These are phyloP conservation scores for Melanotaenia duboulayi DNA, from an alignment of 2,113 vertebrate genomes.

Conservation along the genomic window DNA sequence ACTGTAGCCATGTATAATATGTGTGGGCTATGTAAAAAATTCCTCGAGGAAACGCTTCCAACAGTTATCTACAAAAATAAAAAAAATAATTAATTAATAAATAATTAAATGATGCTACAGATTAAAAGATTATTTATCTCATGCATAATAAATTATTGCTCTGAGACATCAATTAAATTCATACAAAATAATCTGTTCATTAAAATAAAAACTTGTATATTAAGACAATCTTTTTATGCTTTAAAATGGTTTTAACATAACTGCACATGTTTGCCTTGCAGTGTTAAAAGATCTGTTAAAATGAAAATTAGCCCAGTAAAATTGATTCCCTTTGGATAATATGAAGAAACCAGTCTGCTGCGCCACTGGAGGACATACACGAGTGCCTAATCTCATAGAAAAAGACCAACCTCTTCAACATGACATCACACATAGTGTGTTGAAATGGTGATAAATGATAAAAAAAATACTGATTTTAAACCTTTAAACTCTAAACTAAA, in stretches of 20 bases:
- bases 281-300: not conserved
- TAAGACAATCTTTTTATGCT: not conserved
- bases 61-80: not conserved
- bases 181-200: not conserved
- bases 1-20: not conserved
- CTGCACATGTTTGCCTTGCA: not conserved
- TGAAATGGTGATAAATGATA: not conserved
- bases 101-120: not conserved
- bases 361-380: not conserved
- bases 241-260: not conserved
- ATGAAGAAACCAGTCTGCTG: not conserved
- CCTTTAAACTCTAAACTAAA: not conserved
- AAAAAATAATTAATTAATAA: not conserved
- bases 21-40: not conserved
- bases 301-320: not conserved
- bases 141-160: not conserved
- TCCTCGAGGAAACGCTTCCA: not conserved
- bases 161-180: not conserved
- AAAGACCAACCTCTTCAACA: too few species aligned
- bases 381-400: too few species aligned
- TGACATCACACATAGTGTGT: not conserved
- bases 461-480: not conserved
- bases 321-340: not conserved
- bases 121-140: not conserved
- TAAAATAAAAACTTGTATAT: not conserved